Conservation (phyloP, 2,113 vertebrate genomes). For the Alethe diademata region DNA sequence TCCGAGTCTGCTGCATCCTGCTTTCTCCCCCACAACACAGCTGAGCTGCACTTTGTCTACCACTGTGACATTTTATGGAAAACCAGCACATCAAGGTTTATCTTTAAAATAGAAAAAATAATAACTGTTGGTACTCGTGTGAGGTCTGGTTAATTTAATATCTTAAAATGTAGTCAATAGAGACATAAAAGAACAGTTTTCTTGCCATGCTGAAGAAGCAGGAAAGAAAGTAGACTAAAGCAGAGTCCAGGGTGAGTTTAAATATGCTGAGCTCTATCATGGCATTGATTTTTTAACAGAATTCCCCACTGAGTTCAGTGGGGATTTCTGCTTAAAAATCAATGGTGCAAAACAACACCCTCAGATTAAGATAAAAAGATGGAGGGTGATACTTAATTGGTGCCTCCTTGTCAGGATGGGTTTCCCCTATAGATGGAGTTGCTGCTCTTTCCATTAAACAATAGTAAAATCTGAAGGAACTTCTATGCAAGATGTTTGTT, state of each 20-base stretch:
- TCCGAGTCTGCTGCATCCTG: constrained; percentile 57
- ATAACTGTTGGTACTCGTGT: not conserved
- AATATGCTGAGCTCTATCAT: not conserved
- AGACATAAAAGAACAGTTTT: not conserved
- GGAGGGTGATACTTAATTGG: not conserved
- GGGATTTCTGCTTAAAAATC: constrained; percentile 42
- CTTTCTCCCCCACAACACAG: constrained; percentile 18
- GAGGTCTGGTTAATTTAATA: not conserved
- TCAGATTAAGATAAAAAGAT: constrained; percentile 26
- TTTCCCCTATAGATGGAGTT: constrained; percentile 41
- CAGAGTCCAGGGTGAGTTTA: not conserved
- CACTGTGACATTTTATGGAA: constrained; percentile 19
- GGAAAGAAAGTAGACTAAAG: not conserved
- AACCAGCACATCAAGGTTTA: not conserved
- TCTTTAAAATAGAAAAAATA: constrained; percentile 37
- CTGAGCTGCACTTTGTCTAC: constrained; percentile 43
- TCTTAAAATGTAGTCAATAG: not conserved
- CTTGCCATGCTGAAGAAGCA: not conserved
- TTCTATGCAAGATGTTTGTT: not conserved
- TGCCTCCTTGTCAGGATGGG: not conserved
- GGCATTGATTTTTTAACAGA: constrained; percentile 39
- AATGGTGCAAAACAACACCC: constrained; percentile 1
- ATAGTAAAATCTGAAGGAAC: not conserved
- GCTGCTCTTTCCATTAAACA: constrained; percentile 13
- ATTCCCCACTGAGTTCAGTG: not conserved